Evolutionary conservation across 1,140 invertebrate genomes (phyloP).

Genomic region (Arctopsyche grandis): DNA sequence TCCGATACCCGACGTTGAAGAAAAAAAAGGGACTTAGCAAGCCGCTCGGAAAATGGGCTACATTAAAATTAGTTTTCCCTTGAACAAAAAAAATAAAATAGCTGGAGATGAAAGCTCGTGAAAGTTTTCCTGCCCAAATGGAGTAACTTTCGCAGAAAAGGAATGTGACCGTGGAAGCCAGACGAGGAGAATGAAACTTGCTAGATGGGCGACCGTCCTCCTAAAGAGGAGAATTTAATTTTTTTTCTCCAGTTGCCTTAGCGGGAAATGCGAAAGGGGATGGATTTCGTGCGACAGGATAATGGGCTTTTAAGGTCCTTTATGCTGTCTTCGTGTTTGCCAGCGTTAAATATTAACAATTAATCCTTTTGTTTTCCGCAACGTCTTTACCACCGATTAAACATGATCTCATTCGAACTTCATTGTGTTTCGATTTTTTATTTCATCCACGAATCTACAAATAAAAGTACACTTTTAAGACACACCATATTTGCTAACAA

Average conservation of each 20-base stretch:
- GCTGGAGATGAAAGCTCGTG: slow-evolving; percentile 29
- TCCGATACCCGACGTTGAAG: not conserved
- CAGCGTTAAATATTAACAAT: too few species aligned
- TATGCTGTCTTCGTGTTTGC: too few species aligned
- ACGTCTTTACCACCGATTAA: too few species aligned
- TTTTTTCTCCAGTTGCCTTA: not conserved
- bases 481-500: too few species aligned
- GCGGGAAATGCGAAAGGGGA: not conserved
- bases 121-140: slow-evolving; percentile 33
- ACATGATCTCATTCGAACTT: too few species aligned
- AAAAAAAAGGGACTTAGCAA: not conserved
- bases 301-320: too few species aligned
- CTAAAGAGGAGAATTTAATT: not conserved
- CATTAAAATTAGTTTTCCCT: slow-evolving; percentile 36
- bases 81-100: slow-evolving; percentile 3
- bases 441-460: too few species aligned
- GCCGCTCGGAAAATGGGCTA: slow-evolving; percentile 16
- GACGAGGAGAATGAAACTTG: slow-evolving; percentile 21
- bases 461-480: too few species aligned
- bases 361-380: too few species aligned
- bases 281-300: not conserved
- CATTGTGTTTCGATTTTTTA: too few species aligned
- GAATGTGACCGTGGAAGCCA: slow-evolving; percentile 14
- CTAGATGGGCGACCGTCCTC: not conserved
- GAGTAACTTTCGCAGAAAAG: slow-evolving; percentile 29